These are phyloP conservation scores for Scarus forsteni DNA, from an alignment of 2,797 vertebrate genomes.

Conservation along the genomic window DNA sequence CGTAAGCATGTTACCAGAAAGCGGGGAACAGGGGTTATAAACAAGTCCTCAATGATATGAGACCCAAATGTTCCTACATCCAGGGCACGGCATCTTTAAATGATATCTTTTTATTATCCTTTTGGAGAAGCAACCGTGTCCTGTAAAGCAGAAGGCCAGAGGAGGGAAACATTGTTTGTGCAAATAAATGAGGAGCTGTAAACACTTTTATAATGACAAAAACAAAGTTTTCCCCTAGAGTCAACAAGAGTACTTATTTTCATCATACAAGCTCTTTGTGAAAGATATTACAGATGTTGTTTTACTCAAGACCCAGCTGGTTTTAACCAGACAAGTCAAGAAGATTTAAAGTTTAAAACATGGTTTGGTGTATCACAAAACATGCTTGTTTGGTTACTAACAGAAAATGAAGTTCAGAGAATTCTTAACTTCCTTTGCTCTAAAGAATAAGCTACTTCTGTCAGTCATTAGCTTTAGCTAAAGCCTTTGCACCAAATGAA, in stretches of 20 bases:
- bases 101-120: background rate
- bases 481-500: no score
- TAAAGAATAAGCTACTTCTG: background rate
- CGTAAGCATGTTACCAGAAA: background rate
- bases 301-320: background rate
- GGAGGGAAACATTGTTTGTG: slow-evolving; percentile 13
- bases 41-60: slow-evolving; percentile 46
- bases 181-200: slow-evolving; percentile 6
- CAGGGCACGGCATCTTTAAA: slow-evolving; percentile 4
- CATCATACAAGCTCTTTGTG: background rate
- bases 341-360: background rate
- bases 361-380: no score
- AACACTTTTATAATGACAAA: slow-evolving; percentile 35
- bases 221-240: slow-evolving; percentile 1
- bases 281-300: background rate
- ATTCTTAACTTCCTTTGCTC: no score
- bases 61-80: slow-evolving; percentile 39
- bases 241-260: slow-evolving; percentile 11
- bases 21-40: slow-evolving; percentile 27
- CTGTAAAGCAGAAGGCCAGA: slow-evolving; percentile 6
- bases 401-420: background rate
- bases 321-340: background rate
- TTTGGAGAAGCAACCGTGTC: background rate
- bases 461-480: background rate
- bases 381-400: background rate